A percentile compares a stretch with the other conserved stretches of the same genome.
These are phyloP conservation scores for Falco punctatus DNA, from an alignment of 2,113 vertebrate genomes.

Conservation along the genomic window DNA sequence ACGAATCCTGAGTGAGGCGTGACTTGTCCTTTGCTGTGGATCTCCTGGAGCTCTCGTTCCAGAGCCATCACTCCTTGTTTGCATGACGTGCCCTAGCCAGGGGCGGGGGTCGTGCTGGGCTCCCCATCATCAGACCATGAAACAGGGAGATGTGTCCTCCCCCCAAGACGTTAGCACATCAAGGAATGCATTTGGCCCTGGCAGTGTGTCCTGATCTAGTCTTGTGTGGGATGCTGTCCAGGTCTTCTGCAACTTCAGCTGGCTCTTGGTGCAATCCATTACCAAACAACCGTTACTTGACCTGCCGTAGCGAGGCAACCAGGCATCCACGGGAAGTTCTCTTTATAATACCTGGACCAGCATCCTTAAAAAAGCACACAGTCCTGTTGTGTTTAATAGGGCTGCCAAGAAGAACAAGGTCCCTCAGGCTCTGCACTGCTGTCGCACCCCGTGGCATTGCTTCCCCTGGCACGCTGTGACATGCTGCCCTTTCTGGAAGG, in stretches of 20 bases:
- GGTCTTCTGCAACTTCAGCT: background rate
- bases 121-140: background rate
- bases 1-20: background rate
- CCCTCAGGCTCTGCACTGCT: background rate
- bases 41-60: background rate
- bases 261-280: background rate
- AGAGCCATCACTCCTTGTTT: background rate
- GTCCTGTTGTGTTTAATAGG: background rate
- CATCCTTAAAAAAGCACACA: background rate
- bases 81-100: fast-evolving
- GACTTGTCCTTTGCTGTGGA: background rate
- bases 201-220: fast-evolving
- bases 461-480: background rate
- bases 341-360: background rate
- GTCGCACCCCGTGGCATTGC: fast-evolving
- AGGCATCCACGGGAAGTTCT: background rate
- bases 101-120: background rate
- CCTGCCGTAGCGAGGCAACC: background rate
- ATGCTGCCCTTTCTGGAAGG: background rate
- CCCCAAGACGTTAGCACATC: background rate
- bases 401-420: background rate
- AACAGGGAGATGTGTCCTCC: background rate
- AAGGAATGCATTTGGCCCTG: fast-evolving
- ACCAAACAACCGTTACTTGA: background rate
- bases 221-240: background rate